These are phyloP conservation scores for Germaria angustata DNA, from an alignment of 2,888 invertebrate species.

Conservation along the genomic window DNA sequence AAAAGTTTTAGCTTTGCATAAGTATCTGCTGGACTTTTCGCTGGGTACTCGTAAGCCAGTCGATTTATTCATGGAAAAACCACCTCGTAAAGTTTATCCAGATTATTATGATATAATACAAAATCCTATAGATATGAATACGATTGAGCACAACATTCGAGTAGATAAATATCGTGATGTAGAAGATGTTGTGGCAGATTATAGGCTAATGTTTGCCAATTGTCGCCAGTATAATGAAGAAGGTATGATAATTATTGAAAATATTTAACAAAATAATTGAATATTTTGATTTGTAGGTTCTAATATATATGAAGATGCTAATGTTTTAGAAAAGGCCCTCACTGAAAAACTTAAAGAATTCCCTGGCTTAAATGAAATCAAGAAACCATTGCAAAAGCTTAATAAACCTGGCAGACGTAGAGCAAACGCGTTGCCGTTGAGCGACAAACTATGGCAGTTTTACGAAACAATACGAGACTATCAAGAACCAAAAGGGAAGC, in stretches of 20 bases:
- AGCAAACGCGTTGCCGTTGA: conserved; percentile 82
- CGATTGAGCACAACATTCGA: conserved; percentile 95
- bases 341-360: conserved; percentile 90
- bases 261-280: neutral
- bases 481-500: conserved; percentile 89
- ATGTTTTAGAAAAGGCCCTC: conserved; percentile 90
- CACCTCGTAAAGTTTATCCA: conserved; percentile 95
- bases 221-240: conserved; percentile 98
- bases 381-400: conserved; percentile 74
- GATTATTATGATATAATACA: conserved; percentile 97
- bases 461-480: conserved; percentile 95
- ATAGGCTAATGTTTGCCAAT: conserved; percentile 97
- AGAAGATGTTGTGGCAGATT: conserved; percentile 92
- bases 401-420: conserved; percentile 73
- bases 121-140: conserved; percentile 96
- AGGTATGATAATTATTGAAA: conserved; percentile 74
- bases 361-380: conserved; percentile 82
- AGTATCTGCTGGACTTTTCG: conserved; percentile 85
- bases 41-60: conserved; percentile 92
- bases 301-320: conserved; percentile 96
- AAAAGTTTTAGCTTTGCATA: conserved; percentile 90
- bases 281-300: conserved; percentile 82
- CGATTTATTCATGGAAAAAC: conserved; percentile 96
- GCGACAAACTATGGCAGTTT: conserved; percentile 90
- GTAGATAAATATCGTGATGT: conserved; percentile 89